Conservation (phyloP, 2,113 vertebrate species). For the Raja brachyura region DNA sequence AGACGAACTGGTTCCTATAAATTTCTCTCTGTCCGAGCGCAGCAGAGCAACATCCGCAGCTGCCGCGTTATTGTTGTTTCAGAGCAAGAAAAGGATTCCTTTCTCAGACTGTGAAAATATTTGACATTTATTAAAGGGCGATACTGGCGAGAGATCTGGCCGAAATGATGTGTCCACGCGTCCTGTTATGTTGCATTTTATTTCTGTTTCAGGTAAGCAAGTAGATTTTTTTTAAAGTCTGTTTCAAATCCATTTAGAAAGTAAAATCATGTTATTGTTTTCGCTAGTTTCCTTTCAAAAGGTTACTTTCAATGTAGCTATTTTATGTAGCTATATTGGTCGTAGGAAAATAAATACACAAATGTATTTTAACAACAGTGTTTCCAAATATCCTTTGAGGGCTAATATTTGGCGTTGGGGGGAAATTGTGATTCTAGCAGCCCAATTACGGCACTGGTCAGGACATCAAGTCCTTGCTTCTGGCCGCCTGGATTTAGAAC, state of each 20-base stretch:
- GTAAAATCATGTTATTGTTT: neutral
- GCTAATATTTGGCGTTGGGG: neutral
- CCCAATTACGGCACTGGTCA: neutral
- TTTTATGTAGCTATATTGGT: neutral
- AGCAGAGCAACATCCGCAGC: neutral
- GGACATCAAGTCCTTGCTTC: neutral
- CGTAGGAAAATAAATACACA: neutral
- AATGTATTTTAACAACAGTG: neutral
- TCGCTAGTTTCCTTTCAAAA: neutral
- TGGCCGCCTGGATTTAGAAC: neutral
- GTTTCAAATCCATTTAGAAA: neutral
- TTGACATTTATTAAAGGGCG: neutral
- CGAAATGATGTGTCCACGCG: neutral
- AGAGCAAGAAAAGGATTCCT: neutral
- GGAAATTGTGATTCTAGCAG: neutral
- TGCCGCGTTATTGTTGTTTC: neutral
- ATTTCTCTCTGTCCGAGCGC: neutral
- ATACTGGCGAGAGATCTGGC: neutral
- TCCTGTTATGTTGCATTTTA: neutral
- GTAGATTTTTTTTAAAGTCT: neutral
- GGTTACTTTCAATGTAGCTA: neutral
- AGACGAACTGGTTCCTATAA: neutral
- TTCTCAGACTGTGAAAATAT: neutral
- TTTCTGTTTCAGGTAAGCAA: slow-evolving; percentile 12
- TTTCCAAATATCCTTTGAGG: neutral